Conservation (phyloP, 1,140 invertebrate genomes). For the Apis cerana region DNA sequence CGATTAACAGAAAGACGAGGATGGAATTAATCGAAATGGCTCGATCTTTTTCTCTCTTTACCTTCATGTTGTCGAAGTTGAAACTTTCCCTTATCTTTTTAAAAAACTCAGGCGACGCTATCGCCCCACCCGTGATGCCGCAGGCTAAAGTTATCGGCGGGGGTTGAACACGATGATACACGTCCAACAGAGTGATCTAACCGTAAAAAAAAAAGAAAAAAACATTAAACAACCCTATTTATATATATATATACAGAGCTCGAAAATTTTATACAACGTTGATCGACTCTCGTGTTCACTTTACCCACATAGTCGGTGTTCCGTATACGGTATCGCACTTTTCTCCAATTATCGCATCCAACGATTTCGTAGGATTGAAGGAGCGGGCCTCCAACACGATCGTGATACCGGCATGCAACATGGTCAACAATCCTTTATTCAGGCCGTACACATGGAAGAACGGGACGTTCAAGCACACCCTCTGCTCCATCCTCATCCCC, state of each 20-base stretch:
- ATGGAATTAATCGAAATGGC: too few relatives aligned
- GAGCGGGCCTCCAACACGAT: constrained; percentile 86
- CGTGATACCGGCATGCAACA: constrained; percentile 85
- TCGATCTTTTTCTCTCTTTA: not conserved
- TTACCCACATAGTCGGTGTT: constrained; percentile 98
- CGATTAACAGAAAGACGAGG: too few relatives aligned
- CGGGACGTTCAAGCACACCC: constrained; percentile 91
- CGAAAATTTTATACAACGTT: not conserved
- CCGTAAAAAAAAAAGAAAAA: not conserved
- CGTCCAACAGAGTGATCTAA: constrained; percentile 74
- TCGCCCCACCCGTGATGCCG: constrained; percentile 88
- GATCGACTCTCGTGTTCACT: constrained; percentile 75
- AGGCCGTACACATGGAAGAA: constrained; percentile 96
- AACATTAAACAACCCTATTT: not conserved
- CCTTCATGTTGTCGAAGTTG: constrained; percentile 79
- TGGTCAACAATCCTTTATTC: constrained; percentile 85
- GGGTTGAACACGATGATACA: constrained; percentile 78
- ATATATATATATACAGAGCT: not conserved
- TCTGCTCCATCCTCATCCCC: constrained; percentile 81
- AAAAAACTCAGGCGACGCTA: constrained; percentile 88
- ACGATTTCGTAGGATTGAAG: constrained; percentile 86
- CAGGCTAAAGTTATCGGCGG: constrained; percentile 81
- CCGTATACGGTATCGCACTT: constrained; percentile 92
- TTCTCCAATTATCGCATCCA: constrained; percentile 86
- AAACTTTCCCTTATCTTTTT: constrained; percentile 83